Conservation (phyloP, 1,140 invertebrate species). For the Hydropsyche tenuis region DNA sequence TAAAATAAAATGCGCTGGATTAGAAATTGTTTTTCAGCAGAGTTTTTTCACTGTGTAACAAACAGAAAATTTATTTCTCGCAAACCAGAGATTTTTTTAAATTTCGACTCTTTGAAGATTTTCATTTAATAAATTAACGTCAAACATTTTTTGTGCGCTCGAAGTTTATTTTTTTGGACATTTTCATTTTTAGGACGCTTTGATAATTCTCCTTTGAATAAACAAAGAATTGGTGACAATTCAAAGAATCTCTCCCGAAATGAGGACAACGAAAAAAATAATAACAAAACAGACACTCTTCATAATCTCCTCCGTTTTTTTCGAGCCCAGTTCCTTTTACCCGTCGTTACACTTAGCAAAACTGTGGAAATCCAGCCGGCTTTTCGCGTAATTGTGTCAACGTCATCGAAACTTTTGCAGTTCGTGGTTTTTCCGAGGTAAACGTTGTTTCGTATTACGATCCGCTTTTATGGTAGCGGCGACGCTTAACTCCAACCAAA, state of each 20-base stretch:
- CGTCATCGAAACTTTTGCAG: slow-evolving; percentile 16
- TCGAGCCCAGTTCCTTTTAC: not conserved
- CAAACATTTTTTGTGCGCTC: not conserved
- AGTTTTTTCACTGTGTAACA: no score
- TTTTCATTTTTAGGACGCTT: slow-evolving; percentile 8
- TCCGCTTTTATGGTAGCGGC: not conserved
- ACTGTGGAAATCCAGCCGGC: not conserved
- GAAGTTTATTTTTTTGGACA: not conserved
- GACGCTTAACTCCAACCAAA: not conserved
- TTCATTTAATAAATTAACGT: slow-evolving; percentile 7
- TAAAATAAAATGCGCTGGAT: no score
- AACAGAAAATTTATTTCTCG: no score
- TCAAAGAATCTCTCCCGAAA: slow-evolving; percentile 8
- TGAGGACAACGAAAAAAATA: not conserved
- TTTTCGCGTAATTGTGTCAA: slow-evolving; percentile 5
- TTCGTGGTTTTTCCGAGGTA: not conserved
- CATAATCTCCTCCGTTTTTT: not conserved
- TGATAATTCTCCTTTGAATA: slow-evolving; percentile 11
- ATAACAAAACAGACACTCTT: not conserved
- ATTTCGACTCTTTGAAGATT: not conserved
- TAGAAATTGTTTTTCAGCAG: no score
- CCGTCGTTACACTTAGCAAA: not conserved
- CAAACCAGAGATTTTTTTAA: no score
- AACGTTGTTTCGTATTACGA: not conserved
- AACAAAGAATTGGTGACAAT: slow-evolving; percentile 15